Conservation (phyloP, 2,797 vertebrate genomes). For the Hapalemur alaotrensis region DNA sequence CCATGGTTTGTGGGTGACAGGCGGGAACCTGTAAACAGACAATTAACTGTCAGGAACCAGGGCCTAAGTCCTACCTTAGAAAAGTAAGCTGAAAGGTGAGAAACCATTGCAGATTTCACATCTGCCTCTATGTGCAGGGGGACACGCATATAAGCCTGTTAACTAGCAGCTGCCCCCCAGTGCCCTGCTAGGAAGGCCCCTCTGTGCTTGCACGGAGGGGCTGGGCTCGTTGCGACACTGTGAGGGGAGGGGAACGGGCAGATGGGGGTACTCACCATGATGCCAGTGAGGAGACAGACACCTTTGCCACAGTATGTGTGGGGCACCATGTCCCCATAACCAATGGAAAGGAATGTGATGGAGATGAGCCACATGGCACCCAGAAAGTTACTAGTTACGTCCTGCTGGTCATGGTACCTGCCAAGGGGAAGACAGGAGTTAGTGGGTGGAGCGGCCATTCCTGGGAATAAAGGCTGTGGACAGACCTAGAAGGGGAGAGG, state of each 20-base stretch:
- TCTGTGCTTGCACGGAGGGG: rapidly evolving
- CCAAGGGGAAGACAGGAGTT: slow-evolving; percentile 50
- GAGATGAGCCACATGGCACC: slow-evolving; percentile 99
- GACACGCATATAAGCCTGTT: rapidly evolving
- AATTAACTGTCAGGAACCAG: background rate
- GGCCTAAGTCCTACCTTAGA: background rate
- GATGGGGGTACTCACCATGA: slow-evolving; percentile 92
- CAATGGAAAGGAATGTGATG: slow-evolving; percentile 98
- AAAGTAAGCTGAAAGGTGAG: background rate
- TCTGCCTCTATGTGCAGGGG: background rate
- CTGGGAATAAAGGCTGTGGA: rapidly evolving
- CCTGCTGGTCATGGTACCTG: slow-evolving; percentile 98
- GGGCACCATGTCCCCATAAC: slow-evolving; percentile 98
- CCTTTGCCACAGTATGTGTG: slow-evolving; percentile 99
- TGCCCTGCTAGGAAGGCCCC: background rate
- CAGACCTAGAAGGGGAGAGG: background rate
- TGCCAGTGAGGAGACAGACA: slow-evolving; percentile 97
- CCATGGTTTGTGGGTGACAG: background rate
- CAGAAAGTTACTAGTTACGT: slow-evolving; percentile 98
- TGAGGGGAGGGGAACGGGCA: background rate
- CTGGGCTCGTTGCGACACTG: rapidly evolving
- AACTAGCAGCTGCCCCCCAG: background rate
- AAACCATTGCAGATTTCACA: background rate
- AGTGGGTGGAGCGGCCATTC: rapidly evolving
- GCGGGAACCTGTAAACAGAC: background rate